Percentiles rank a stretch among this genome's conserved stretches.
Conservation (phyloP, 2,113 vertebrate species). For the Coreoperca whiteheadi region DNA sequence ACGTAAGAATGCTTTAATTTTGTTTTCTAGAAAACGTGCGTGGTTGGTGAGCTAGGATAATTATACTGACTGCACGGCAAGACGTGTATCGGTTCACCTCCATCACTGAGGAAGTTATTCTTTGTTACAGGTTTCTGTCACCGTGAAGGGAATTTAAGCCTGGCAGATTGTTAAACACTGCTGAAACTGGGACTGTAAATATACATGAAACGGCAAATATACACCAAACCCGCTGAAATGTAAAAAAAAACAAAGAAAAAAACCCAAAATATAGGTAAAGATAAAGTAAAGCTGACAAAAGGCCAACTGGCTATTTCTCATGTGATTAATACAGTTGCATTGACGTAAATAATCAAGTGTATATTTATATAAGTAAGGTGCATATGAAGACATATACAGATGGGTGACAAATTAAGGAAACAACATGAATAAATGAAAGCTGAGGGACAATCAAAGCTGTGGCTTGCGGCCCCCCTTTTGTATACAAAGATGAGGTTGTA, state of each 20-base stretch:
- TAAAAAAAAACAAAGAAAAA: not conserved
- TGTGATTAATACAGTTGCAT: not conserved
- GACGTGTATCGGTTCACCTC: not conserved
- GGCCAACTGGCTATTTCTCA: not conserved
- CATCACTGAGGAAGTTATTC: conserved; percentile 1
- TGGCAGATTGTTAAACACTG: conserved; percentile 4
- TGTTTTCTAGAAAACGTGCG: conserved; percentile 24
- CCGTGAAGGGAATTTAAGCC: conserved; percentile 18
- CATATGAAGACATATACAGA: not conserved
- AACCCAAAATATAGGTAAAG: not conserved
- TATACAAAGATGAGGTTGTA: not conserved
- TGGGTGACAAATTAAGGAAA: not conserved
- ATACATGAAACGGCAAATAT: not conserved
- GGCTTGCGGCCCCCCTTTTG: not conserved
- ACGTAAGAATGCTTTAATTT: conserved; percentile 13
- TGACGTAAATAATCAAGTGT: not conserved
- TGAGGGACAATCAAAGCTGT: not conserved
- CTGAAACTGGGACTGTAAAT: not conserved
- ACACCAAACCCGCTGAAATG: not conserved
- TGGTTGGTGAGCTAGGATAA: conserved; percentile 14
- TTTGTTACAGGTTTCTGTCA: conserved; percentile 18
- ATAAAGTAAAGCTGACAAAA: not conserved
- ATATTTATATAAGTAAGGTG: not conserved
- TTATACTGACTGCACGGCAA: not conserved
- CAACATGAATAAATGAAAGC: not conserved